These are phyloP conservation scores for Cololabis saira DNA, from an alignment of 2,113 vertebrate species.

Conservation along the genomic window DNA sequence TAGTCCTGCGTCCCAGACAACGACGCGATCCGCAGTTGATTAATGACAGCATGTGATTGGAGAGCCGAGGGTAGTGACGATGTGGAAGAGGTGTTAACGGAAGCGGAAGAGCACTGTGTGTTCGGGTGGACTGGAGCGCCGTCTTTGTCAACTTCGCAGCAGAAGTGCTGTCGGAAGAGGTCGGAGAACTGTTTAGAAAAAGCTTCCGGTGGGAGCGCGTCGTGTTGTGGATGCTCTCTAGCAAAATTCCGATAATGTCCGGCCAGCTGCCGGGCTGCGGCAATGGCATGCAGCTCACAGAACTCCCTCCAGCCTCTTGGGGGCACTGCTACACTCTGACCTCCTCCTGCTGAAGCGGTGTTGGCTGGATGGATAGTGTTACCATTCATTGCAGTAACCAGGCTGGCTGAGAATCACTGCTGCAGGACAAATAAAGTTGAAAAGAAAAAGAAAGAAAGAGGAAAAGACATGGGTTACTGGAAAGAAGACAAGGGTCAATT, in stretches of 20 bases:
- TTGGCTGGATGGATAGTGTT: conserved; percentile 87
- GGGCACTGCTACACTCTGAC: conserved; percentile 66
- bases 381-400: conserved; percentile 96
- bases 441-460: conserved; percentile 17
- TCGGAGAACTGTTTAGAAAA: conserved; percentile 93
- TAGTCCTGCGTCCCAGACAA: conserved; percentile 88
- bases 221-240: conserved; percentile 86
- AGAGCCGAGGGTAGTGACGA: conserved; percentile 27
- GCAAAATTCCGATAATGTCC: conserved; percentile 92
- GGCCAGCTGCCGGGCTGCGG: conserved; percentile 90
- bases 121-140: conserved; percentile 52
- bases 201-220: conserved; percentile 88
- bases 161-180: conserved; percentile 95
- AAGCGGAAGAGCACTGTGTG: conserved; percentile 22
- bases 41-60: conserved; percentile 63
- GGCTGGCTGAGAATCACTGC: conserved; percentile 84
- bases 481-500: conserved; percentile 7
- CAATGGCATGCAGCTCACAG: conserved; percentile 94
- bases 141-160: conserved; percentile 89
- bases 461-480: conserved; percentile 15
- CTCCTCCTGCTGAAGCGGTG: conserved; percentile 71
- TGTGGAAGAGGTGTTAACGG: conserved; percentile 28
- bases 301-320: conserved; percentile 95
- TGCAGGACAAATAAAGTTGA: conserved; percentile 47
- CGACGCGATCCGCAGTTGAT: conserved; percentile 77